phyloP scores from a whole-genome alignment of 2,888 invertebrate species.

The Synanthedon vespiformis region DNA sequence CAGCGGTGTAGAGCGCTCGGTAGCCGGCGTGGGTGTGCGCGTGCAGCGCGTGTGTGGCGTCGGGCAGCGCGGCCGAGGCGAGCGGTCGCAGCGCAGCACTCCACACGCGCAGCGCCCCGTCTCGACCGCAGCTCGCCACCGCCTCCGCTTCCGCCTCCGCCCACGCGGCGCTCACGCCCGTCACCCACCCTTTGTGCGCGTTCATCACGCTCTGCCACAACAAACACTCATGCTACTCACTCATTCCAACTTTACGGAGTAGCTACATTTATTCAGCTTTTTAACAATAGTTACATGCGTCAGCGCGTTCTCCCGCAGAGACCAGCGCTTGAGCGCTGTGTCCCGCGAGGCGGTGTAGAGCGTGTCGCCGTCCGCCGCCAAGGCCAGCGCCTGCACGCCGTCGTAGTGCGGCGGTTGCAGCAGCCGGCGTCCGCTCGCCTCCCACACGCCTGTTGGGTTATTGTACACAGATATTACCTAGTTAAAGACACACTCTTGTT shows the following conservation, averaged over 20 bases:
- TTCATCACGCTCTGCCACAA: conserved; percentile 72
- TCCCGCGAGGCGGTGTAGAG: conserved; percentile 89
- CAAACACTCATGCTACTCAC: not conserved
- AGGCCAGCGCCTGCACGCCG: conserved; percentile 84
- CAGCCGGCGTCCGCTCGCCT: conserved; percentile 69
- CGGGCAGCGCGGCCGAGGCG: conserved; percentile 53
- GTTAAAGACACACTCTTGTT: too few relatives aligned
- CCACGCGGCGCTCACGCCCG: conserved; percentile 70
- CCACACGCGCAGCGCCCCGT: conserved; percentile 83
- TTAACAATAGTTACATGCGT: conserved; percentile 49
- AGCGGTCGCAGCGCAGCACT: conserved; percentile 72
- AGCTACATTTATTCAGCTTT: not conserved
- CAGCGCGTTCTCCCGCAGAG: conserved; percentile 70
- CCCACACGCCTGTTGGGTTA: conserved; percentile 36
- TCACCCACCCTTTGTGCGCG: conserved; percentile 90
- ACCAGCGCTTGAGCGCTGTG: conserved; percentile 89
- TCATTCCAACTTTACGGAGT: not conserved
- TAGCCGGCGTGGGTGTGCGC: conserved; percentile 68
- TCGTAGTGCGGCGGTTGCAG: conserved; percentile 91
- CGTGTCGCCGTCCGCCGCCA: conserved; percentile 64
- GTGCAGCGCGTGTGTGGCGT: conserved; percentile 76
- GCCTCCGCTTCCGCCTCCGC: conserved; percentile 31
- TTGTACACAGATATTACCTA: not conserved
- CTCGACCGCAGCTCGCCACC: conserved; percentile 81
- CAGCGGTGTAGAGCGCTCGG: conserved; percentile 77